These are phyloP conservation scores for Sarcophaga peregrina DNA, from an alignment of 1,140 invertebrate species.

Conservation along the genomic window DNA sequence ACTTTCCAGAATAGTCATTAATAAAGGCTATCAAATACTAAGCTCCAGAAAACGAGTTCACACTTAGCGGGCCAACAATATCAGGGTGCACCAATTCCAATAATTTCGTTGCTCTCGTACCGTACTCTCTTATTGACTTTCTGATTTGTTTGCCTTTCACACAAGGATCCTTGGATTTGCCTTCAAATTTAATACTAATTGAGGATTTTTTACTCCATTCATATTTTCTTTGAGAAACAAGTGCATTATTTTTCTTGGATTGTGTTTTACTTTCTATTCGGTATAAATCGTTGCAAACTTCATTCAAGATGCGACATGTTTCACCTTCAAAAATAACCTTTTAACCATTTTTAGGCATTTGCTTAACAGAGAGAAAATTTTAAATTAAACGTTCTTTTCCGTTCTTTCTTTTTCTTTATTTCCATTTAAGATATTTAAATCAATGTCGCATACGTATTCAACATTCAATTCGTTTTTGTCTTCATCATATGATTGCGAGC, in stretches of 20 bases:
- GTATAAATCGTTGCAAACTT: conserved; percentile 37
- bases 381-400: neutral
- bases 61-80: conserved; percentile 30
- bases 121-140: no score
- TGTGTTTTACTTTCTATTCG: no score
- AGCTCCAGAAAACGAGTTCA: conserved; percentile 17
- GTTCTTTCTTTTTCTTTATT: no score
- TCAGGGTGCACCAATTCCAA: neutral
- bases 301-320: conserved; percentile 7
- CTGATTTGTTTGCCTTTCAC: no score
- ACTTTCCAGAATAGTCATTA: conserved; percentile 59
- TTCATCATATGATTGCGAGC: neutral
- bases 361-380: conserved; percentile 18
- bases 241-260: neutral
- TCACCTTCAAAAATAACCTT: conserved; percentile 18
- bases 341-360: conserved; percentile 28
- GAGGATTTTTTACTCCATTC: no score
- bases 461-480: neutral
- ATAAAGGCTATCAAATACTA: conserved; percentile 52
- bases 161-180: no score
- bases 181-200: neutral
- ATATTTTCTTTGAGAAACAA: no score
- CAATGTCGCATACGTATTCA: no score
- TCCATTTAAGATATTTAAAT: no score
- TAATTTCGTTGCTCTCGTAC: no score